phyloP scores from a whole-genome alignment of 2,888 invertebrate genomes.

The Arctia plantaginis region DNA sequence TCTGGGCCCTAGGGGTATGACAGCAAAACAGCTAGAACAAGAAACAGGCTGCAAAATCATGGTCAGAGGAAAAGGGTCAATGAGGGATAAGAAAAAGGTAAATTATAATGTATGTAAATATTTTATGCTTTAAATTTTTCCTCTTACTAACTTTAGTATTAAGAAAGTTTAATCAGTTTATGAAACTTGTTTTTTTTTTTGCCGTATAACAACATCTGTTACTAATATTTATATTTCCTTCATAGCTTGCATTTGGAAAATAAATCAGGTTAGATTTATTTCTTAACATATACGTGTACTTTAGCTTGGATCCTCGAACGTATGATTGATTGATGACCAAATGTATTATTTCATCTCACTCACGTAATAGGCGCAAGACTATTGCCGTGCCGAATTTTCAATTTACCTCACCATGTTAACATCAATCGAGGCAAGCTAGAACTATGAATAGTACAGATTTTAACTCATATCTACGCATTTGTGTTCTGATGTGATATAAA shows the following conservation, averaged over 20 bases:
- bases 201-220: conserved; percentile 12
- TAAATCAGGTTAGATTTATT: conserved; percentile 47
- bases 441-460: neutral
- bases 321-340: neutral
- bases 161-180: conserved; percentile 13
- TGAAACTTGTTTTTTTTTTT: neutral
- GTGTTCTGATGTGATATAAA: conserved; percentile 21
- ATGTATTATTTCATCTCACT: neutral
- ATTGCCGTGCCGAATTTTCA: neutral
- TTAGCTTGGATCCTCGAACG: neutral
- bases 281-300: conserved; percentile 4
- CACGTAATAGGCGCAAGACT: neutral
- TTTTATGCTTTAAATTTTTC: conserved; percentile 31
- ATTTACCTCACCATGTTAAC: neutral
- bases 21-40: conserved; percentile 99
- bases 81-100: conserved; percentile 99
- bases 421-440: too few species aligned
- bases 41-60: conserved; percentile 99
- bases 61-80: conserved; percentile 99
- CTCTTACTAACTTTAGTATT: conserved; percentile 25
- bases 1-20: conserved; percentile 99
- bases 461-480: neutral
- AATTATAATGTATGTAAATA: conserved; percentile 58
- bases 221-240: conserved; percentile 35
- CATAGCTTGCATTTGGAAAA: conserved; percentile 49